Evolutionary conservation across 2,888 invertebrate species (phyloP).

Genomic region (Timema cristinae): DNA sequence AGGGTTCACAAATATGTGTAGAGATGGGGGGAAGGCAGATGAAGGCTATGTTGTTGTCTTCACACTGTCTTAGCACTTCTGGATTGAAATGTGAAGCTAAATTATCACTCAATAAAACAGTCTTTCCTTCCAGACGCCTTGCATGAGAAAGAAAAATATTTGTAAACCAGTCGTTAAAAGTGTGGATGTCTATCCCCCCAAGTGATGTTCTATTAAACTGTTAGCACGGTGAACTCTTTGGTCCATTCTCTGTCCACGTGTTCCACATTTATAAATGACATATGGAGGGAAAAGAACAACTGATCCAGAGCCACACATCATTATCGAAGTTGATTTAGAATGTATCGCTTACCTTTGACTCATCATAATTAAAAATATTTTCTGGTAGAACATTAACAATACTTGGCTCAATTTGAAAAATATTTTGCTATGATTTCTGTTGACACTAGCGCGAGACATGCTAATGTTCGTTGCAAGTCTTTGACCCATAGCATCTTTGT

Average conservation of each 20-base stretch:
- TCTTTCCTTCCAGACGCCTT: conserved; percentile 31
- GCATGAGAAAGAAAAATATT: conserved; percentile 33
- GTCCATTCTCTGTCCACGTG: conserved; percentile 26
- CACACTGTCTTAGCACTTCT: conserved; percentile 35
- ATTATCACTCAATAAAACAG: conserved; percentile 40
- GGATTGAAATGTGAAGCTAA: conserved; percentile 35
- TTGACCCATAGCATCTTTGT: conserved; percentile 9
- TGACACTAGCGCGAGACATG: background rate
- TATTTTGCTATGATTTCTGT: background rate
- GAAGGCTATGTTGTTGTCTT: conserved; percentile 38
- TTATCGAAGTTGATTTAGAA: conserved; percentile 33
- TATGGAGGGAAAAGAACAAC: conserved; percentile 35
- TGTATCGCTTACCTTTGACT: conserved; percentile 36
- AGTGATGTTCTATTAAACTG: conserved; percentile 33
- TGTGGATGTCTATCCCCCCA: conserved; percentile 39
- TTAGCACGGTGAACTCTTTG: conserved; percentile 31
- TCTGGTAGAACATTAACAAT: background rate
- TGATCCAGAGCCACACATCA: conserved; percentile 34
- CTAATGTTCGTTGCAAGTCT: conserved; percentile 10
- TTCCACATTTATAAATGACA: conserved; percentile 31
- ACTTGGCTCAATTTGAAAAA: background rate
- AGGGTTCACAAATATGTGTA: background rate
- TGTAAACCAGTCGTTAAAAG: conserved; percentile 40
- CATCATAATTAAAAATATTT: conserved; percentile 37
- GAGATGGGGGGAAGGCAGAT: conserved; percentile 30